Evolutionary conservation across 2,797 vertebrate genomes (phyloP), one percentile per base, ranked within the genome.

Genomic region (Sphaeramia orbicularis): DNA sequence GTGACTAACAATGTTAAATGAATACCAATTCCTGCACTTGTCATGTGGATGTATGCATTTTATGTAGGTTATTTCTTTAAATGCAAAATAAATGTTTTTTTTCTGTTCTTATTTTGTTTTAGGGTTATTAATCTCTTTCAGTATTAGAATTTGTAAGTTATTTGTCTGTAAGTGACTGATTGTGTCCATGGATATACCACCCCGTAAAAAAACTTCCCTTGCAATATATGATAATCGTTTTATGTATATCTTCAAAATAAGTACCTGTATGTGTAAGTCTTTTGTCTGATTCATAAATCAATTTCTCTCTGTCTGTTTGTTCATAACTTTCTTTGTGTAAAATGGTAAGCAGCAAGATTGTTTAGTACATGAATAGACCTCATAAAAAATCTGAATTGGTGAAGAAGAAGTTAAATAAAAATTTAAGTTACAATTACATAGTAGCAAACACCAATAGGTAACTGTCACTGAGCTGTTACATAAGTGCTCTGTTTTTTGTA

Each of bases 211-310:
- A 30, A 30, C 27, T 11, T 49, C 56, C 37, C 36, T n/a, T 13
- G 42, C 40, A 80, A 77, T 66, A 50, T 58, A 37, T 78, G 72
- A 83, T 71, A 21, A 85, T 71, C 48, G 49, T 40, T 19, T 45
- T 65, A 41, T 69, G 32, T 35, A 35, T 35, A 35, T 35, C 54
- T 19, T 80, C 24, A 56, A 66, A 84, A 81, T 74, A 68, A 84
- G 44, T 65, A 66, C 56, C 21, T 72, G n/a, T 9, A 64, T 62
- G 27, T 48, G 53, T 71, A 43, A 58, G 58, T 53, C 11, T 65
- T 32, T 27, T 49, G 48, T 71, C 50, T 30, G 58, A 50, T 60
- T 76, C 43, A 72, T 51, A 56, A 59, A 80, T 19, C 7, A 35
- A 10, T 35, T 8, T 35, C 27, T 30, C 27, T 30, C 7, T 35